Base-by-base conservation (phyloP, 1,140 invertebrate species). In the Lerema accius region DNA sequence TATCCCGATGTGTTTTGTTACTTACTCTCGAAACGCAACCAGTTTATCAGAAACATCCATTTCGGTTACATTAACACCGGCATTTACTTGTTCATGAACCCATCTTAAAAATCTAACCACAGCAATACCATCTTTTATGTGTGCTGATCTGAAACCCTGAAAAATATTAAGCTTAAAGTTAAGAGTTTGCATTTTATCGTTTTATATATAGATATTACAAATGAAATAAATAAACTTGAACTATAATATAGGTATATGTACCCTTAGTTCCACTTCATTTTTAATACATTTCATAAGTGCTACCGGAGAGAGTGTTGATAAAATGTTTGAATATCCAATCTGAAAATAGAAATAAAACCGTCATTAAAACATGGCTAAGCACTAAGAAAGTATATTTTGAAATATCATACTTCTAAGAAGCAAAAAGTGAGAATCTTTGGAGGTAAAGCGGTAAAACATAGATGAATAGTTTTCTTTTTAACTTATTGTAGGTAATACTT, bases 61-160 rank as follows among this genome's bases (percentile, higher is more conserved):
- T 91, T 99, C 98, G 5, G 97, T 98, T 0, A 99, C 93, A 4
- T 82, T 88, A 43, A 91, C 91, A 0, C 94, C 94, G 0, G 89
- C 88, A 0, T 82, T 80, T 0, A 95, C 90, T 37, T 95, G 88
- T 67, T 94, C 93, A 71, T 99, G 97, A 1, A 99, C 87, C 99
- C 99, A 99, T 28, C 95, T 93, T 76, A 99, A 96, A 80, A 96
- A 99, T 78, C 97, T 94, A 69, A 98, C 97, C 3, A 99, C 89
- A 0, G 98, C 98, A 7, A 95, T 94, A 2, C 95, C 98, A 91
- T 99, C 99, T 72, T 95, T 94, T 3, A 98, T 91, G 88, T 99
- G 97, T n/a, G 96, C 95, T 58, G 94, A 92, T 63, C 94, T 94
- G 93, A 99, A 97, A 42, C 97, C 96, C 82, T 86, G 63, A 0